These are phyloP conservation scores for Sphinx pinastri DNA, from an alignment of 2,888 invertebrate species.

Conservation along the genomic window DNA sequence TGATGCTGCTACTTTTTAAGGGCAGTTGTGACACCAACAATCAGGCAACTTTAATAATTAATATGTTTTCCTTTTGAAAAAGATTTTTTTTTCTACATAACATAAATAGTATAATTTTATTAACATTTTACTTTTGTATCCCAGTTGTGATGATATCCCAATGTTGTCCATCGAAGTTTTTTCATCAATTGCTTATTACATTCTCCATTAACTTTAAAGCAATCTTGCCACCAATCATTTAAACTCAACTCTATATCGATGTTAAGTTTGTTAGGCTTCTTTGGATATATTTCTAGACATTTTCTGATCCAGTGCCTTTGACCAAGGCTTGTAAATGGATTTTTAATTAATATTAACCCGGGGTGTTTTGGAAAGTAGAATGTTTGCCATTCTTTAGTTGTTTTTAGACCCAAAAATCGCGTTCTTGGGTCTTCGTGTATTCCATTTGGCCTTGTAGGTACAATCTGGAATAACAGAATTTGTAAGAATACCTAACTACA, in stretches of 20 bases:
- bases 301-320: slow-evolving; percentile 93
- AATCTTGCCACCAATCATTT: slow-evolving; percentile 87
- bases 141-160: slow-evolving; percentile 99
- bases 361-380: slow-evolving; percentile 85
- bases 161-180: slow-evolving; percentile 94
- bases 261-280: slow-evolving; percentile 88
- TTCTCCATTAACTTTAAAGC: slow-evolving; percentile 66
- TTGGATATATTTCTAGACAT: slow-evolving; percentile 90
- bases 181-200: slow-evolving; percentile 66
- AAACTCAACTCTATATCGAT: slow-evolving; percentile 80
- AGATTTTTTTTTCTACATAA: no score
- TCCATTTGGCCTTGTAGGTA: neutral
- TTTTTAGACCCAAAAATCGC: slow-evolving; percentile 56
- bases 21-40: no score
- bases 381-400: slow-evolving; percentile 83
- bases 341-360: slow-evolving; percentile 91
- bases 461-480: slow-evolving; percentile 41
- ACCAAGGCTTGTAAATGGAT: slow-evolving; percentile 91
- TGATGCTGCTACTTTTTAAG: no score
- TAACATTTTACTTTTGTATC: slow-evolving; percentile 90
- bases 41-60: no score
- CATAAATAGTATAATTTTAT: slow-evolving; percentile 43
- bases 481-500: neutral
- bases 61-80: no score
- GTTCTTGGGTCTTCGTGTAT: slow-evolving; percentile 37